Evolutionary conservation across 2,113 vertebrate genomes (phyloP), one percentile per base, ranked within the genome.

Genomic region (Dryoscopus gambensis): DNA sequence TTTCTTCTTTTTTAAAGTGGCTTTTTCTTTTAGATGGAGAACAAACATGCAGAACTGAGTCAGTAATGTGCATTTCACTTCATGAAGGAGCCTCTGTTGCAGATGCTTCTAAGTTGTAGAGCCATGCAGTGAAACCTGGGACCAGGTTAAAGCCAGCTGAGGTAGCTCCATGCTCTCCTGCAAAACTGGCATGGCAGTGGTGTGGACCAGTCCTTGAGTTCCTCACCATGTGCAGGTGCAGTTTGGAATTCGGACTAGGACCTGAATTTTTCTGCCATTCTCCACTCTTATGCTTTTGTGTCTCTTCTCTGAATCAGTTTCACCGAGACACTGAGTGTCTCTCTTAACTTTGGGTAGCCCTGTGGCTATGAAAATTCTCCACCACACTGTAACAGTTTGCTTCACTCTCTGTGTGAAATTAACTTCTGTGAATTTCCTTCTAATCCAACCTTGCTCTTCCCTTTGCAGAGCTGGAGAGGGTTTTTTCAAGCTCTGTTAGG

Each of bases 311-410:
- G 56, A 84, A 39, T 50, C 37, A 31, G 40, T 69, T 88, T 84
- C 7, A 2, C 22, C 52, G 31, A 0, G 0, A 15, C 42, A 16
- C 3, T 8, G 9, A 77, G 15, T 60, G 15, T 60, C 5, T 67
- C 14, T 53, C 21, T 80, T 23, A 79, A 15, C 21, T 83, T 57
- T 21, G 39, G 20, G 53, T 74, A 44, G 31, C 35, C 31, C 31
- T 3, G 5, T 71, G 85, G 22, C 37, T 56, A 11, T 13, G 31
- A 24, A 81, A 65, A 25, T 68, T 53, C 28, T 82, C 31, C 30
- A 3, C 3, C 8, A 8, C 4, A 4, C 22, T 18, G 10, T 44
- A 56, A n/a, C 5, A 10, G 19, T 69, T 92, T 64, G 23, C 59
- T 77, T 92, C 42, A 13, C 53, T 20, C 28, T 87, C 7, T n/a